Percentiles rank a stretch among this genome's conserved stretches.
phyloP scores from a whole-genome alignment of 2,888 invertebrate genomes.

The Agrochola circellaris region DNA sequence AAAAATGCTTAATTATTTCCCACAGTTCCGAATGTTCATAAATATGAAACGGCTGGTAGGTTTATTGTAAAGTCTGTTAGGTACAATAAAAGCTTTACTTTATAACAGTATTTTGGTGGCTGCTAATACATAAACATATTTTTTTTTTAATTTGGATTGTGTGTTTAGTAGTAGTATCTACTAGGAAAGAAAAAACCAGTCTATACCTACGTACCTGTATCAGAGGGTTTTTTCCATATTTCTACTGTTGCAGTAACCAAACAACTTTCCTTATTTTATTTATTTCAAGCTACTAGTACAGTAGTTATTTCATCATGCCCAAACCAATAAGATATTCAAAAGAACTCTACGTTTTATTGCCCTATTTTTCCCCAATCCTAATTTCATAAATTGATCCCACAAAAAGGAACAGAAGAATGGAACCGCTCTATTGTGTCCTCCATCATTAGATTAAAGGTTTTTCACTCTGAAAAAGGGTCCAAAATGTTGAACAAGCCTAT shows the following conservation, averaged over 20 bases:
- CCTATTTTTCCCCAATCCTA: slow-evolving; percentile 34
- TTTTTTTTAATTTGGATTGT: too few species aligned
- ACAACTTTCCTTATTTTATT: slow-evolving; percentile 3
- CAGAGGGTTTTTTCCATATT: background rate
- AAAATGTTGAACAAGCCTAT: slow-evolving; percentile 69
- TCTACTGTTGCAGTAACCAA: background rate
- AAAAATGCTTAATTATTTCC: background rate
- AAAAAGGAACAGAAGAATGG: slow-evolving; percentile 59
- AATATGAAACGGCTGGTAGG: background rate
- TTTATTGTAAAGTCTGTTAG: background rate
- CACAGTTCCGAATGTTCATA: background rate
- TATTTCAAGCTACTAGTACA: slow-evolving; percentile 13
- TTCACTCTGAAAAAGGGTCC: slow-evolving; percentile 59
- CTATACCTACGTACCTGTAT: background rate
- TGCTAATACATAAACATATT: background rate
- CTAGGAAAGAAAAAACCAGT: background rate
- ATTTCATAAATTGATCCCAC: slow-evolving; percentile 57
- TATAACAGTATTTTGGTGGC: background rate
- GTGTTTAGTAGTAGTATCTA: background rate
- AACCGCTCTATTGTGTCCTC: slow-evolving; percentile 62
- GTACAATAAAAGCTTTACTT: background rate
- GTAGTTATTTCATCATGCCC: background rate
- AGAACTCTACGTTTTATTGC: slow-evolving; percentile 32
- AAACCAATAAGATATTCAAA: slow-evolving; percentile 30
- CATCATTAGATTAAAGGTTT: slow-evolving; percentile 68